Base-by-base conservation (phyloP, 2,113 vertebrate species). In the Brachyistius frenatus region DNA sequence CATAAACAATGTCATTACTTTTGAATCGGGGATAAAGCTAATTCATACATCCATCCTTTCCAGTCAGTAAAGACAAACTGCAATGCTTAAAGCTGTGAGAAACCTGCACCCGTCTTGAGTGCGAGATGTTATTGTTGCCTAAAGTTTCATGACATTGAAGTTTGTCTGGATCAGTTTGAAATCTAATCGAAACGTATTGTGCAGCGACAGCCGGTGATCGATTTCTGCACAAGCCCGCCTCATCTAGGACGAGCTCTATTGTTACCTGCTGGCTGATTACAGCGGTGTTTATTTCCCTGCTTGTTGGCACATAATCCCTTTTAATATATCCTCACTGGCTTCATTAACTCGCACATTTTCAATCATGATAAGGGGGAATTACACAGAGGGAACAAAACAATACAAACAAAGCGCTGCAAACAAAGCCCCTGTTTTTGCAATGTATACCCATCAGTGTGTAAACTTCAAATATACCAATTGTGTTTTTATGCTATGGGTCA, bases 321-420 rank as follows among this genome's bases (percentile, higher is more conserved):
- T 63, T 72, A 60, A n/a, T 76, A 63, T 32, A 69, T 78, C 65
- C 71, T 33, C 35, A 8, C 63, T 36, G 5, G 62, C 66, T 70
- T 88, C 83, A 87, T 88, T 87, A 86, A 80, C 72, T 84, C 64
- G 14, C 13, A 58, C 64, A 44, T 66, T 78, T 84, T 71, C 55
- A 85, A 86, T 82, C 77, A 82, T 63, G 79, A 90, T 78, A 73
- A 81, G 56, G 56, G 58, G 52, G 73, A 84, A 84, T 84, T 86
- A 75, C 78, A 73, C 56, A 1, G 52, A 61, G 49, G 55, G 54
- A 68, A 88, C 44, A 67, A 76, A 80, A 74, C 81, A 78, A 36
- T 56, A 39, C 60, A 78, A 89, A 86, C 84, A 85, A 69, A 73
- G 55, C 23, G 9, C 14, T 8, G 54, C 66, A 80, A 82, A 82